phyloP scores from a whole-genome alignment of 2,888 invertebrate species.

The Brassicogethes aeneus region DNA sequence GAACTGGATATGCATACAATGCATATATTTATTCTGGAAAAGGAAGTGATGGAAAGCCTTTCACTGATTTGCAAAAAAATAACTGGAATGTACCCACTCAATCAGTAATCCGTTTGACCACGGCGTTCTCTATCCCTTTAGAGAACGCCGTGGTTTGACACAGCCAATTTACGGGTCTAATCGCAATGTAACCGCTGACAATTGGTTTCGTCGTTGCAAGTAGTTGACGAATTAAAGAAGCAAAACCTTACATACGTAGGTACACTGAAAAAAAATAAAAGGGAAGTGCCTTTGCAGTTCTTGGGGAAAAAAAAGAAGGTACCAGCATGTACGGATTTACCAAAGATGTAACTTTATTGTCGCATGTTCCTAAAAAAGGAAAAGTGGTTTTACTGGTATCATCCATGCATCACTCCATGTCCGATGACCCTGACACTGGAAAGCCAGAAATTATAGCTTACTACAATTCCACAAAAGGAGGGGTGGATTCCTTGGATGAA shows the following conservation, averaged over 20 bases:
- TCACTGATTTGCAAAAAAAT: conserved; percentile 19
- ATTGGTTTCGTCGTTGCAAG: too few relatives aligned
- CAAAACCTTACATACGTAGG: conserved; percentile 21
- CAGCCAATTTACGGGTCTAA: too few relatives aligned
- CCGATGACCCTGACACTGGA: conserved; percentile 10
- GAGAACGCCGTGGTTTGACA: too few relatives aligned
- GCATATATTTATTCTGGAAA: conserved; percentile 25
- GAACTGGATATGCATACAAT: conserved; percentile 20
- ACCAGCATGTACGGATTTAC: conserved; percentile 18
- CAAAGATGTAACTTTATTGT: conserved; percentile 6
- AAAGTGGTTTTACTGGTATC: conserved; percentile 12
- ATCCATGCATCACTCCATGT: conserved; percentile 18
- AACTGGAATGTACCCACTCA: conserved; percentile 25
- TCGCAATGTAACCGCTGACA: too few relatives aligned
- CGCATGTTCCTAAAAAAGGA: conserved; percentile 6
- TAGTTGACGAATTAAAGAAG: too few relatives aligned
- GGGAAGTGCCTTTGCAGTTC: conserved; percentile 18
- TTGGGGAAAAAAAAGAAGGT: conserved; percentile 11
- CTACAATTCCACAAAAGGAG: too few relatives aligned
- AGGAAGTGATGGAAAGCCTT: conserved; percentile 23
- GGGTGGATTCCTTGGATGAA: conserved; percentile 16
- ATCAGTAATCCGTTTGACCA: too few relatives aligned
- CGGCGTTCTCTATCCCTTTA: too few relatives aligned
- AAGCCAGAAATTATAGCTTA: conserved; percentile 5
- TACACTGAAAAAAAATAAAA: conserved; percentile 21